Percentiles rank a stretch among this genome's conserved stretches.
phyloP scores from a whole-genome alignment of 2,888 invertebrate genomes.

The Galerucella pusilla region DNA sequence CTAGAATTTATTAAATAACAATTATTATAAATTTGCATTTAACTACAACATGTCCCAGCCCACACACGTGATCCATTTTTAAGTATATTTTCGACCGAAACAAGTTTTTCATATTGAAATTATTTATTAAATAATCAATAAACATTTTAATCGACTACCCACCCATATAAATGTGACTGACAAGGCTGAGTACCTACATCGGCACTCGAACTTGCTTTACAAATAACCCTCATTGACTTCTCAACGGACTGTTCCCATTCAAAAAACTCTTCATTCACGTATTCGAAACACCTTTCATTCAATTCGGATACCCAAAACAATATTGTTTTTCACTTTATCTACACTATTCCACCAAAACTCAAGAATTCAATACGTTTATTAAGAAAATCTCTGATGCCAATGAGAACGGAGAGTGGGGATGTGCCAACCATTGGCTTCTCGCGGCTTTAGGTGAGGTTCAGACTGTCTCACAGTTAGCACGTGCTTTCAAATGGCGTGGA shows the following conservation, averaged over 20 bases:
- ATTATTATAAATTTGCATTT: constrained; percentile 1
- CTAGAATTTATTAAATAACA: neutral
- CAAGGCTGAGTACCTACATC: constrained; percentile 10
- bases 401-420: too few relatives aligned
- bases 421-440: too few relatives aligned
- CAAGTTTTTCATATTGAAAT: neutral
- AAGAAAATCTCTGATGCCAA: too few relatives aligned
- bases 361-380: neutral
- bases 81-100: neutral
- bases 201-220: constrained; percentile 25
- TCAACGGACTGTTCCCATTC: constrained; percentile 21
- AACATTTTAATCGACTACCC: constrained; percentile 13
- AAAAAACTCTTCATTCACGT: constrained; percentile 23
- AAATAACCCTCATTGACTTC: constrained; percentile 23
- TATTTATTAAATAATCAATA: constrained; percentile 9
- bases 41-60: neutral
- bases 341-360: neutral
- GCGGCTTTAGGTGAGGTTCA: too few relatives aligned
- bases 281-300: constrained; percentile 15
- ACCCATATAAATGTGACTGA: constrained; percentile 6
- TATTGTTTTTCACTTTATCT: neutral
- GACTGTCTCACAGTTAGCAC: too few relatives aligned
- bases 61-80: neutral
- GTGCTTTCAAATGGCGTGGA: too few relatives aligned
- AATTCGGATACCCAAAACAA: constrained; percentile 28